Base-by-base conservation (phyloP, 2,797 vertebrate species). In the Helostoma temminkii region DNA sequence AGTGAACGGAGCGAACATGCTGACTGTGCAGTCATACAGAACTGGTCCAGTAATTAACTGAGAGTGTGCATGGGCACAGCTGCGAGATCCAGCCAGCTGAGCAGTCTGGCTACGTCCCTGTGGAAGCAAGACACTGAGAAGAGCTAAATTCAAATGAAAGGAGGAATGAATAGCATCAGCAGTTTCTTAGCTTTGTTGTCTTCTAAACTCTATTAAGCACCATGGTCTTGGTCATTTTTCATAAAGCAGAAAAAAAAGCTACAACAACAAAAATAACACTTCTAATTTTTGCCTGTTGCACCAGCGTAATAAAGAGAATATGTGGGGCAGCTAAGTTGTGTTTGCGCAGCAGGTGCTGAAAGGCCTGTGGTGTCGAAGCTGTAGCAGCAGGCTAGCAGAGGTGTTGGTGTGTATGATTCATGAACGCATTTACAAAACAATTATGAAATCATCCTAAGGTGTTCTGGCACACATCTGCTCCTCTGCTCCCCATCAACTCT, bases 371-470 rank as follows among this genome's bases (percentile, higher is more conserved):
- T 58, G 71, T 66, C 9, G 19, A 15, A 58, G 54, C 26, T 18
- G 2, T 7, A 43, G 68, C 81, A 58, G 82, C 74, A 56, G 77
- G 64, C 66, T 63, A 76, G 80, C 77, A 43, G 63, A 21, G 39
- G 49, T 65, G 71, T 76, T 66, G 77, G 67, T 81, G 60, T 75
- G 82, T 58, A 74, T 63, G 76, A 84, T 82, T 84, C 87, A 87
- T 79, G 85, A 90, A 81, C 78, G 81, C 80, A 91, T 91, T 92
- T 84, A 91, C 91, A 80, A 90, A 80, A 82, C 83, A 79, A 89
- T 92, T 92, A 91, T 87, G 84, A 89, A 91, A 85, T 88, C 65
- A 79, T 89, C 81, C 82, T 83, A 68, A 88, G 80, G 90, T 87
- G 69, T 88, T 82, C 75, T 85, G 88, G 85, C 78, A 78, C 85